Evolutionary conservation across 2,113 vertebrate species (phyloP), one percentile per base, ranked within the genome.

Genomic region (Psittacula cyanocephala): DNA sequence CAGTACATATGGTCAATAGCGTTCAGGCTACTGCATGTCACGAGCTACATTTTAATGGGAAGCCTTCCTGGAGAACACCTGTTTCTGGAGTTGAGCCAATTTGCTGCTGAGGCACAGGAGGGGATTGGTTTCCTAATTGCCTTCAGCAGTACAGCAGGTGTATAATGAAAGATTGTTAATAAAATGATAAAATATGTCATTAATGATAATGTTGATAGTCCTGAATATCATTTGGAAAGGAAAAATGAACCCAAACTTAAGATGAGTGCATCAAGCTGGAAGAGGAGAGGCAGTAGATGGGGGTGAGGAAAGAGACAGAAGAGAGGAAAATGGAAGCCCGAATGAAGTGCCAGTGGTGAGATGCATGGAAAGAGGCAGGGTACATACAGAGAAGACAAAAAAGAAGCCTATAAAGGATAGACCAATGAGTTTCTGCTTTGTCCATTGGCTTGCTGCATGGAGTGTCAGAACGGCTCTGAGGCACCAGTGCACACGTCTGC

Each of bases 81-180:
- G 49, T 85, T 88, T 60, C 81, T 96, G 89, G 69, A 91, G 27
- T 64, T 63, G 50, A 88, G 83, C 80, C 65, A 62, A 62, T 53
- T 77, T 67, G 20, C 80, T 95, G 50, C 60, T 89, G 10, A 72
- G 74, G 57, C 52, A 57, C 43, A 65, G 67, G 81, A 94, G 49
- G n/a, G 57, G 79, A 93, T 93, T 95, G 62, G 89, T 92, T 89
- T 91, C 72, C 63, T 94, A 87, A 94, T 82, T 10, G 12, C 41
- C 70, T 93, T 89, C 52, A 91, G 86, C 72, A 81, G 49, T 72
- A 68, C 47, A 81, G 83, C 82, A 95, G 91, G 65, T 90, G 80
- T 3, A 4, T 84, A 80, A 74, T 49, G 52, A 62, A 86, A 84
- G 63, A 68, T 39, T 60, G 53, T 74, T 93, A 75, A 89, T 86